phyloP scores from a whole-genome alignment of 2,888 invertebrate genomes.

The Chloromyia formosa region DNA sequence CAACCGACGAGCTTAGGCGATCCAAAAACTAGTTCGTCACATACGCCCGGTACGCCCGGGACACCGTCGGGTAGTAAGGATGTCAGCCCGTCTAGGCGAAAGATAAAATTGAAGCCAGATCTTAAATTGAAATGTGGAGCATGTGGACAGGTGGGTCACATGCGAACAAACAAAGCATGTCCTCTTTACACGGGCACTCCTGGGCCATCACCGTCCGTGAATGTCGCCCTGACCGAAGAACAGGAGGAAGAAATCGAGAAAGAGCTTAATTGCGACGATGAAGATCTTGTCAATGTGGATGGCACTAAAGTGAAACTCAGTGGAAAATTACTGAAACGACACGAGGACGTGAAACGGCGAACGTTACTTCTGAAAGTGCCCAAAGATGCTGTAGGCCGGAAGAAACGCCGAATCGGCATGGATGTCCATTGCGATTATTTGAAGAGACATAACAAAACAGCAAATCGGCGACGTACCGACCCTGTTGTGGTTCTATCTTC shows the following conservation, averaged over 20 bases:
- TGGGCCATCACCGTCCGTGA: conserved; percentile 70
- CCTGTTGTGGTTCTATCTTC: conserved; percentile 95
- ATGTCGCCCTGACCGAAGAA: conserved; percentile 80
- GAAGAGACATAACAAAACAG: conserved; percentile 81
- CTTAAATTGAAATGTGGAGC: conserved; percentile 95
- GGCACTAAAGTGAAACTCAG: conserved; percentile 94
- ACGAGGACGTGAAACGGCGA: conserved; percentile 86
- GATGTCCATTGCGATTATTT: conserved; percentile 88
- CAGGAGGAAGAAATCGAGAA: conserved; percentile 85
- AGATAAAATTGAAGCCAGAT: conserved; percentile 88
- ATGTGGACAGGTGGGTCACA: conserved; percentile 77
- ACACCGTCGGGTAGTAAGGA: conserved; percentile 62
- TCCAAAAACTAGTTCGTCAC: conserved; percentile 58
- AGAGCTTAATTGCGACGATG: conserved; percentile 79
- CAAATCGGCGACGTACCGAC: conserved; percentile 92
- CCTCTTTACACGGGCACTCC: conserved; percentile 83
- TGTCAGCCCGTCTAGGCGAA: conserved; percentile 75
- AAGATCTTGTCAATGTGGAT: conserved; percentile 90
- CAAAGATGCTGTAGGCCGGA: conserved; percentile 73
- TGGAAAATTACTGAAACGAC: conserved; percentile 85
- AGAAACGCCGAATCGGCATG: conserved; percentile 73
- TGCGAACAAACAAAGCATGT: conserved; percentile 95
- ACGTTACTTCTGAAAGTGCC: conserved; percentile 81
- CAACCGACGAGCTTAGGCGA: conserved; percentile 62
- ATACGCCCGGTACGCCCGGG: conserved; percentile 54